Evolutionary conservation across 1,140 invertebrate species (phyloP).

Genomic region (Triops longicaudatus): DNA sequence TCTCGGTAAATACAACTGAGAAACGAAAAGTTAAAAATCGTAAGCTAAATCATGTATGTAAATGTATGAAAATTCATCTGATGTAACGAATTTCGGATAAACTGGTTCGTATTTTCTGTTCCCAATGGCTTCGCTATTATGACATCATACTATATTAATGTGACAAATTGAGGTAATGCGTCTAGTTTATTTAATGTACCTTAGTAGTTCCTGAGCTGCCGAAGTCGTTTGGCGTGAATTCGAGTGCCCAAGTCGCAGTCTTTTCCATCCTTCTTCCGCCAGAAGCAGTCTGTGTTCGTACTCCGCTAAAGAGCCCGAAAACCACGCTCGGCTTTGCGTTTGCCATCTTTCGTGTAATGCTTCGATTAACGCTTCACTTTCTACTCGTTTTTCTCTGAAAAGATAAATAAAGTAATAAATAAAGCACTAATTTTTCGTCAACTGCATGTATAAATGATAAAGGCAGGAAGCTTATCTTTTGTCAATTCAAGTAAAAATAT

Average conservation of each 20-base stretch:
- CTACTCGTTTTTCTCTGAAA: slow-evolving; percentile 32
- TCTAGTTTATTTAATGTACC: slow-evolving; percentile 2
- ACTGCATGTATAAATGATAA: too few species aligned
- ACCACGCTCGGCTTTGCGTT: slow-evolving; percentile 34
- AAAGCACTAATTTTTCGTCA: neutral
- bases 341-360: slow-evolving; percentile 35
- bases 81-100: too few species aligned
- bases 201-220: slow-evolving; percentile 29
- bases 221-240: slow-evolving; percentile 18
- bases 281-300: slow-evolving; percentile 34
- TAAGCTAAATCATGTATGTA: neutral
- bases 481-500: too few species aligned
- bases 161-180: too few species aligned
- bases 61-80: neutral
- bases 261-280: slow-evolving; percentile 37
- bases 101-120: too few species aligned
- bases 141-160: too few species aligned
- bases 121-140: too few species aligned
- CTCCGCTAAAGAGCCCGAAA: slow-evolving; percentile 34
- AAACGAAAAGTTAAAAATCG: too few species aligned
- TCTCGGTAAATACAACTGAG: too few species aligned
- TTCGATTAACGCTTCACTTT: slow-evolving; percentile 31
- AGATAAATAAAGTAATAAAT: slow-evolving; percentile 17
- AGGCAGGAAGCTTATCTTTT: too few species aligned
- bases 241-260: slow-evolving; percentile 26